Conservation (phyloP, 1,140 invertebrate genomes). For the Anthonomus grandis region DNA sequence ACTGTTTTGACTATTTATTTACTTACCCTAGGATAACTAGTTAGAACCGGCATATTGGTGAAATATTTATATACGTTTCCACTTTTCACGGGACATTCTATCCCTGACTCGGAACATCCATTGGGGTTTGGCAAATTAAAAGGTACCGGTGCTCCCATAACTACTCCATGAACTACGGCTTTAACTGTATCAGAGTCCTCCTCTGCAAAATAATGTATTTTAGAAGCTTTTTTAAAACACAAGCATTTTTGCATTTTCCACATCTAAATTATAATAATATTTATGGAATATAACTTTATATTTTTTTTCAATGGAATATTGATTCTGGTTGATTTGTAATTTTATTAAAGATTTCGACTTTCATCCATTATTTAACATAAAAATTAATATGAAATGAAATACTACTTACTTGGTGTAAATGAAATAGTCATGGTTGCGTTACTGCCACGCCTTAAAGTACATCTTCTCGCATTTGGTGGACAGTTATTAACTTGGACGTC, state of each 20-base stretch:
- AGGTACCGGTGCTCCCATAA: conserved; percentile 65
- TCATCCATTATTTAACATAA: background rate
- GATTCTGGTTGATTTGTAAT: too few relatives aligned
- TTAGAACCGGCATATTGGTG: conserved; percentile 57
- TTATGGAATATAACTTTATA: too few relatives aligned
- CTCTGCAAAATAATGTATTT: conserved; percentile 53
- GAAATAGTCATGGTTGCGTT: conserved; percentile 60
- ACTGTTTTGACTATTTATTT: too few relatives aligned
- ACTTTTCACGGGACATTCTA: conserved; percentile 63
- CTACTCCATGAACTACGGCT: conserved; percentile 66
- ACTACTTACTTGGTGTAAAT: conserved; percentile 57
- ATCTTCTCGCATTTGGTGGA: conserved; percentile 52
- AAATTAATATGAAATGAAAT: background rate
- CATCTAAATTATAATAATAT: too few relatives aligned
- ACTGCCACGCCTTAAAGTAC: conserved; percentile 57
- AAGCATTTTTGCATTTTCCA: too few relatives aligned
- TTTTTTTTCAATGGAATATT: too few relatives aligned
- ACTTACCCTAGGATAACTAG: conserved; percentile 62
- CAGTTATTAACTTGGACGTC: conserved; percentile 57
- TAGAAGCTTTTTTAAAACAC: too few relatives aligned
- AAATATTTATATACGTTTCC: conserved; percentile 58
- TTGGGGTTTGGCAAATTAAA: conserved; percentile 66
- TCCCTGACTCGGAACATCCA: conserved; percentile 61
- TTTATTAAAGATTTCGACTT: too few relatives aligned
- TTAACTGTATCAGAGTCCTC: conserved; percentile 50